Evolutionary conservation across 1,140 invertebrate species (phyloP).

Genomic region (Acromyrmex echinatior): DNA sequence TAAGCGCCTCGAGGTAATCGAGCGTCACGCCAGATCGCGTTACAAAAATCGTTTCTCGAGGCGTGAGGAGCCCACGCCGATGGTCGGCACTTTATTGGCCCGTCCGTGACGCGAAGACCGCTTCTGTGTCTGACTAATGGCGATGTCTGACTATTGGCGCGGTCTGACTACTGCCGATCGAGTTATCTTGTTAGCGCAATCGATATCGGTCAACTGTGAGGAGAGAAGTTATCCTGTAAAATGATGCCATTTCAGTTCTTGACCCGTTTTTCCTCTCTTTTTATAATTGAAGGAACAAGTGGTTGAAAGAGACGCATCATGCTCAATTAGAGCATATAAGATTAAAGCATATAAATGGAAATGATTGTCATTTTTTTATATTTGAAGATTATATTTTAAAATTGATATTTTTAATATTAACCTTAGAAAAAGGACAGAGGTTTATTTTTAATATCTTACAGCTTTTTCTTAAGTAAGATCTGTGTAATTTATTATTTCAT

Average conservation of each 20-base stretch:
- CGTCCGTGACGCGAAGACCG: slow-evolving; percentile 56
- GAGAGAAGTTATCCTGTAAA: slow-evolving; percentile 51
- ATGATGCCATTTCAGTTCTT: slow-evolving; percentile 50
- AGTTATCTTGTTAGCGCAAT: slow-evolving; percentile 65
- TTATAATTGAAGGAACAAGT: slow-evolving; percentile 21
- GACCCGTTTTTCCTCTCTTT: slow-evolving; percentile 5
- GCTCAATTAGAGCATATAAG: neutral
- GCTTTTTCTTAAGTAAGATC: too few species aligned
- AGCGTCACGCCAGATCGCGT: slow-evolving; percentile 77
- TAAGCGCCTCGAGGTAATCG: slow-evolving; percentile 71
- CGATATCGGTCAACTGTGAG: slow-evolving; percentile 47
- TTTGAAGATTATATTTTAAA: neutral
- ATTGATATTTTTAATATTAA: neutral
- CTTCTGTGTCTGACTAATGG: slow-evolving; percentile 63
- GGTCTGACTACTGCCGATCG: slow-evolving; percentile 58
- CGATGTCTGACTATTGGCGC: slow-evolving; percentile 53
- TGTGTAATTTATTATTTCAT: too few species aligned
- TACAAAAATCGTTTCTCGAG: slow-evolving; percentile 76
- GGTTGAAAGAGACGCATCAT: neutral
- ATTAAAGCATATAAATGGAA: neutral
- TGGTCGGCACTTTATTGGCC: slow-evolving; percentile 51
- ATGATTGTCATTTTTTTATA: neutral
- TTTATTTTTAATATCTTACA: too few species aligned
- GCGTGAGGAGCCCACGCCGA: slow-evolving; percentile 39
- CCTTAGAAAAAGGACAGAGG: too few species aligned